Conservation (phyloP, 2,888 invertebrate species). For the Platycnemis pennipes region DNA sequence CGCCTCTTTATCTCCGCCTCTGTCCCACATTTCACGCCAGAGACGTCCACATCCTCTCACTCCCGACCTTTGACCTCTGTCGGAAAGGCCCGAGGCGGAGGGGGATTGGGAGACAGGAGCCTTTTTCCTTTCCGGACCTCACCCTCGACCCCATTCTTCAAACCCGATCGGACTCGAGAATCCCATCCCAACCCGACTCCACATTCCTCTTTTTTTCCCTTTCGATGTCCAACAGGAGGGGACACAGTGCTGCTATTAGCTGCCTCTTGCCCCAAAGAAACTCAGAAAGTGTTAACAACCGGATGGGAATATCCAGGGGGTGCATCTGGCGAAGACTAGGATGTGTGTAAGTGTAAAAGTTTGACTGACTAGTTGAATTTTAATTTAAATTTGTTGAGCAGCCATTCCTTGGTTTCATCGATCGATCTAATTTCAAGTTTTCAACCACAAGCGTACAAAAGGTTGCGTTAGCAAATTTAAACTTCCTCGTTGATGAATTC, state of each 20-base stretch:
- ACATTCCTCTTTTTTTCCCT: neutral
- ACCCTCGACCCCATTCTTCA: slow-evolving; percentile 9
- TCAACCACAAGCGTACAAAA: too few species aligned
- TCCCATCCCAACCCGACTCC: neutral
- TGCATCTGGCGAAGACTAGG: too few species aligned
- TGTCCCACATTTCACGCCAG: neutral
- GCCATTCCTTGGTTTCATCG: too few species aligned
- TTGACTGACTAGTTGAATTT: too few species aligned
- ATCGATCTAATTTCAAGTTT: too few species aligned
- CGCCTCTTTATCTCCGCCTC: neutral
- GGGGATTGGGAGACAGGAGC: neutral
- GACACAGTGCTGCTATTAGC: neutral
- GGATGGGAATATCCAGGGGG: too few species aligned
- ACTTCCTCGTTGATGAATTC: too few species aligned
- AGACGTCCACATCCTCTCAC: neutral
- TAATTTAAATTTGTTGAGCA: too few species aligned
- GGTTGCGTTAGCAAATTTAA: too few species aligned
- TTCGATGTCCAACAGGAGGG: neutral
- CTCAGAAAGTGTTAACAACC: neutral
- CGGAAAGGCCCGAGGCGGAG: neutral
- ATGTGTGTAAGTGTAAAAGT: too few species aligned
- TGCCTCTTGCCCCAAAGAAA: neutral
- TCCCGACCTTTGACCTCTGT: neutral
- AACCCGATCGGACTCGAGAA: neutral
- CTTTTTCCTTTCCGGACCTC: neutral